These are phyloP conservation scores for Hydrochoerus hydrochaeris DNA, from an alignment of 2,113 vertebrate species.

Conservation along the genomic window DNA sequence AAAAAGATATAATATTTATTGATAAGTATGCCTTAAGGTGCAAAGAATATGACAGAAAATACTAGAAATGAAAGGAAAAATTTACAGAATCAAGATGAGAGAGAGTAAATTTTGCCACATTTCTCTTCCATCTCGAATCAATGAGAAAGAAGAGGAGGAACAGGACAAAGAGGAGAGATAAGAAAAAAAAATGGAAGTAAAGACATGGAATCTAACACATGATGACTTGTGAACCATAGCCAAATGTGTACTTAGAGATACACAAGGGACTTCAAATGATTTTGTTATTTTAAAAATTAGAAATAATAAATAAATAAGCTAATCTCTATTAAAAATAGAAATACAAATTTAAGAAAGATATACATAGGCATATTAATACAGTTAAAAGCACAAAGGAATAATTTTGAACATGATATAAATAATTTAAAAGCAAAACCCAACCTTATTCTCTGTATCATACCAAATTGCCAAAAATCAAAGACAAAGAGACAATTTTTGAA, in stretches of 20 bases:
- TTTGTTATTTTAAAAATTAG: neutral
- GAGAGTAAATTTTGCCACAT: neutral
- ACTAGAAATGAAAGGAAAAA: neutral
- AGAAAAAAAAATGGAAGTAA: neutral
- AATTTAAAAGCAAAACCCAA: neutral
- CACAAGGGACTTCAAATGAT: neutral
- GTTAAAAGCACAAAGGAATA: neutral
- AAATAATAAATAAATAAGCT: neutral
- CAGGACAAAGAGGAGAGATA: neutral
- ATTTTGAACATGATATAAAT: constrained; percentile 1
- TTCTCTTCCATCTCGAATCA: neutral
- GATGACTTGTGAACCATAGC: neutral
- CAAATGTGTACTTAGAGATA: constrained; percentile 32
- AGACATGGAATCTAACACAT: neutral
- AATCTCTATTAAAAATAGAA: neutral
- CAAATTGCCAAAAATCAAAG: neutral
- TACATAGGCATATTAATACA: neutral
- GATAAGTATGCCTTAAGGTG: neutral
- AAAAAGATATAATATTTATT: neutral
- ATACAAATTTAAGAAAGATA: neutral
- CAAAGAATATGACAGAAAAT: constrained; percentile 34
- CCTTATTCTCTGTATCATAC: neutral
- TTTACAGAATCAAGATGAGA: neutral
- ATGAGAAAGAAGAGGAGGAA: neutral
- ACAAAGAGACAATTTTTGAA: neutral